A percentile compares a stretch with the other conserved stretches of the same genome.
Conservation (phyloP, 2,797 vertebrate species). For the Manis javanica region DNA sequence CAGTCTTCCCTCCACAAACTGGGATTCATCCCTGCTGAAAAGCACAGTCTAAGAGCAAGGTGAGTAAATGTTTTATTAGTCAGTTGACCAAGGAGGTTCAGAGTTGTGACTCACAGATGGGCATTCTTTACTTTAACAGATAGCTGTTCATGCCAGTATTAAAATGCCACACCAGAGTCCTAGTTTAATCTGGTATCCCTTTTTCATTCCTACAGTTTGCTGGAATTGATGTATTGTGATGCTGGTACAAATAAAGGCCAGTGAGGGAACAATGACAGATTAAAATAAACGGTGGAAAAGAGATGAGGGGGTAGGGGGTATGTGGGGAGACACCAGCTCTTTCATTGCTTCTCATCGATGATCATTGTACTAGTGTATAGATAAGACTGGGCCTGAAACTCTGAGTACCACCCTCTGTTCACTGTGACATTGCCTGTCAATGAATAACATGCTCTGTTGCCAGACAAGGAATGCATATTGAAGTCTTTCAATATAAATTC, state of each 20-base stretch:
- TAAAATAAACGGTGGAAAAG: not conserved
- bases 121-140: constrained; percentile 67
- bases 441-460: not conserved
- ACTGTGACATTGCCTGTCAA: not conserved
- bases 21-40: constrained; percentile 79
- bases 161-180: constrained; percentile 55
- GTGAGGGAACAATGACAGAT: not conserved
- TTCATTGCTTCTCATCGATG: not conserved
- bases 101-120: constrained; percentile 71
- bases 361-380: not conserved
- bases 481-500: not conserved
- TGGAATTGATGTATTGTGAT: constrained; percentile 53
- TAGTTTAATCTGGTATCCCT: constrained; percentile 56
- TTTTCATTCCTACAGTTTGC: constrained; percentile 53
- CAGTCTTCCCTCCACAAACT: constrained; percentile 79
- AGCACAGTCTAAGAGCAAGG: constrained; percentile 79
- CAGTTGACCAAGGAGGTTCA: constrained; percentile 77
- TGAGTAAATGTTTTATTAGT: constrained; percentile 86
- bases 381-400: not conserved
- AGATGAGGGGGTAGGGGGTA: not conserved
- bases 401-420: not conserved
- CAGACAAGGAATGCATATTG: not conserved
- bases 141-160: constrained; percentile 65
- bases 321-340: not conserved
- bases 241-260: not conserved